Evolutionary conservation across 2,797 vertebrate genomes (phyloP).

Genomic region (Champsocephalus esox): DNA sequence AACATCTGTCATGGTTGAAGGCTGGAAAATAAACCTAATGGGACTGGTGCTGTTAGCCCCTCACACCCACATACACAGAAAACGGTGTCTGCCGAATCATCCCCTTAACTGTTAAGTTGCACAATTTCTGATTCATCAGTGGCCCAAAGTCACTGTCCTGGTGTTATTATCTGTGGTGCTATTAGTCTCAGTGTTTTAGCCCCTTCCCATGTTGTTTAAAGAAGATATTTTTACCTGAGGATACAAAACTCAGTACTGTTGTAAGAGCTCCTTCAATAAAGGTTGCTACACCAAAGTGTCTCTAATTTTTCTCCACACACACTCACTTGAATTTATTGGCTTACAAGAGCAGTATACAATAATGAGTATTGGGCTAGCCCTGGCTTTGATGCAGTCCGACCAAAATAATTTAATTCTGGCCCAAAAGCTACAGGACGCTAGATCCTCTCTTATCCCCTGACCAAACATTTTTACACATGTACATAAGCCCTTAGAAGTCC

Average conservation of each 20-base stretch:
- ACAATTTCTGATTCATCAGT: constrained; percentile 27
- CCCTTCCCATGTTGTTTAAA: constrained; percentile 62
- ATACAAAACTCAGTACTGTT: constrained; percentile 57
- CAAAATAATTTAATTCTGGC: too few relatives aligned
- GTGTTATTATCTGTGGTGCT: constrained; percentile 80
- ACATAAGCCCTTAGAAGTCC: too few relatives aligned
- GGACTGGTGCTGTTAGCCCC: constrained; percentile 3
- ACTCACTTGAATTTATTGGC: background rate
- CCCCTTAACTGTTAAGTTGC: constrained; percentile 14
- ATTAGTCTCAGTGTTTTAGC: constrained; percentile 71
- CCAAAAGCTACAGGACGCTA: too few relatives aligned
- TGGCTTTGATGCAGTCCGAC: too few relatives aligned
- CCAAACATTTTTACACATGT: too few relatives aligned
- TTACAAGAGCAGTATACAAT: background rate
- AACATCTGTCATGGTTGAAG: constrained; percentile 60
- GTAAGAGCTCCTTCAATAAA: constrained; percentile 85
- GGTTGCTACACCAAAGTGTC: constrained; percentile 75
- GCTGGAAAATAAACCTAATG: constrained; percentile 42
- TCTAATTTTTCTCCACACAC: constrained; percentile 33
- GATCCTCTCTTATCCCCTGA: too few relatives aligned
- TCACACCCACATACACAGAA: constrained; percentile 23
- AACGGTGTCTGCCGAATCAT: constrained; percentile 11
- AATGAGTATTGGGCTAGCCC: background rate
- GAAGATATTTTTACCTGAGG: constrained; percentile 67
- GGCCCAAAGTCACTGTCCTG: constrained; percentile 40